Base-by-base conservation (phyloP, 1,140 invertebrate species). In the Macrosteles quadrilineatus region DNA sequence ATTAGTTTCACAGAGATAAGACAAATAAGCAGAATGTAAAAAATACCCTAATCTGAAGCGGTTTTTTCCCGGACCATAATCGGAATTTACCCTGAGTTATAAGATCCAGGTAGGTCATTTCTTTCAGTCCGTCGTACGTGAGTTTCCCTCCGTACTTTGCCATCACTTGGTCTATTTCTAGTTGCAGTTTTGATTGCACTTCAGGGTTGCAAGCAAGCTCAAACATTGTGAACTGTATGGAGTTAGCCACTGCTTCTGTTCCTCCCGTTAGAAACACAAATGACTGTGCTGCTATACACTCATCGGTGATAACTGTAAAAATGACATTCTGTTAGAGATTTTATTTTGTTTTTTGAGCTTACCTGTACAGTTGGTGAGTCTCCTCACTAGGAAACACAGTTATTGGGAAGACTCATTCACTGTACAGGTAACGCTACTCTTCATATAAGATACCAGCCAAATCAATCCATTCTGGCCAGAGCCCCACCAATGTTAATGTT, bases 241-340 rank as follows among this genome's bases (percentile, higher is more conserved):
- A 76, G 4, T 79, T 77, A 1, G 84, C 81, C 3, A 85, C 85
- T 0, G 86, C 87, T 70, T 87, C 85, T 70, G 83, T 87, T 25
- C 85, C 85, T 53, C 83, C 85, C 9, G 83, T 12, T 62, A 85
- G 80, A 68, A 85, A 82, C 9, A 83, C 69, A 9, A 82, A 76
- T 43, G 57, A 31, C 43, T 67, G 67, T 2, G 50, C 55, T 40
- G 32, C 36, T 1, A 72, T 31, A 36, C 70, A 40, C 66, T 80
- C 79, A 36, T 74, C 75, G 72, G 80, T 78, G 29, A 79, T 76
- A 2, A 72, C 32, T 36, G 32, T 6, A 4, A 55, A 0, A 84
- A n/a, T n/a, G n/a, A n/a, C n/a, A n/a, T n/a, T n/a, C n/a, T n/a
- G n/a, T n/a, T n/a, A n/a, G n/a, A n/a, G n/a, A n/a, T n/a, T n/a